phyloP scores from a whole-genome alignment of 2,797 vertebrate genomes.

The Ibycter americanus region DNA sequence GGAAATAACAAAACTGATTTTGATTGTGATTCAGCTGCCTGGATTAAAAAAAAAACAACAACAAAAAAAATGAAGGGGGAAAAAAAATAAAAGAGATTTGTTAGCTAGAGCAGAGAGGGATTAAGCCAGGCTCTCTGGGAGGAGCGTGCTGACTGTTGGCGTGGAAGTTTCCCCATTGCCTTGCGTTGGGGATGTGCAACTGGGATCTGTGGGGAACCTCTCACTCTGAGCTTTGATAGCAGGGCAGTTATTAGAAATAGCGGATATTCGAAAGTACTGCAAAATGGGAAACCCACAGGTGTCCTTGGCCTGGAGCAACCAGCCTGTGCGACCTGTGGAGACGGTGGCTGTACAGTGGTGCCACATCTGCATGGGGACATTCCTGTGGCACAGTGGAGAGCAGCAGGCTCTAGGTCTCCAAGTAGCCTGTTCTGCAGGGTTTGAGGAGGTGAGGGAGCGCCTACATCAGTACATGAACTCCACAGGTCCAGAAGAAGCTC shows the following conservation, averaged over 20 bases:
- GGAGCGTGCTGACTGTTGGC: background rate
- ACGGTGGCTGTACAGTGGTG: background rate
- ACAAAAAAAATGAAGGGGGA: fast-evolving
- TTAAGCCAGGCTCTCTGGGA: background rate
- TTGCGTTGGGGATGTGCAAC: background rate
- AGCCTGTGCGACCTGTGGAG: background rate
- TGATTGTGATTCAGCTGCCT: background rate
- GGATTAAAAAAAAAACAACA: background rate
- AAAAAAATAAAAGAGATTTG: background rate
- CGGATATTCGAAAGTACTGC: background rate
- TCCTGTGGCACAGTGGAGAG: background rate
- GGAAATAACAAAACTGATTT: background rate
- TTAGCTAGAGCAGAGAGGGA: background rate
- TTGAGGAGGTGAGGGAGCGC: background rate
- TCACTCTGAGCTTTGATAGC: background rate
- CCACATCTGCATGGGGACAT: fast-evolving
- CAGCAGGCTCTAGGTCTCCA: background rate
- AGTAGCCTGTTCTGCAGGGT: background rate
- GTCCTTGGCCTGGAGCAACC: background rate
- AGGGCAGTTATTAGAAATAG: background rate
- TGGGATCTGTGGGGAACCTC: background rate
- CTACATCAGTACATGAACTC: background rate
- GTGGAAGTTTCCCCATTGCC: background rate
- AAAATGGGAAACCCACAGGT: background rate
- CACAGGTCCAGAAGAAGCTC: background rate